Evolutionary conservation across 2,888 invertebrate species (phyloP).

Genomic region (Danaus chrysippus): DNA sequence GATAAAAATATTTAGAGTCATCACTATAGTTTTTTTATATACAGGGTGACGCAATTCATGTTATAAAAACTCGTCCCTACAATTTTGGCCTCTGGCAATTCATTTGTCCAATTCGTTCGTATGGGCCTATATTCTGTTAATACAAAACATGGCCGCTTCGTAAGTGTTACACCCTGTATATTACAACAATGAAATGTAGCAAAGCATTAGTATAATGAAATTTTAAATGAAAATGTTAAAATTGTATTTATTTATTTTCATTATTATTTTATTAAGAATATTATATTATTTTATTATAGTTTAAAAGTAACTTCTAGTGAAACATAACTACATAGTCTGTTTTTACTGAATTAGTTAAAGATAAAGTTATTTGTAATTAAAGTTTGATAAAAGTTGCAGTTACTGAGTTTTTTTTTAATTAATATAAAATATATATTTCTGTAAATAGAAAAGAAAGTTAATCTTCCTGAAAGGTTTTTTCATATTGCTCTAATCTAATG

Average conservation of each 20-base stretch:
- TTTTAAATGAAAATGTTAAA: background rate
- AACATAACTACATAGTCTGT: too few relatives aligned
- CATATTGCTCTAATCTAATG: background rate
- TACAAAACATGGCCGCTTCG: background rate
- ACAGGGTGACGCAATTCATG: constrained; percentile 3
- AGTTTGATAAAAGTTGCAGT: too few relatives aligned
- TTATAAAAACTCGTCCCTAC: background rate
- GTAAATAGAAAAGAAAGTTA: background rate
- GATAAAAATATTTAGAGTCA: constrained; percentile 4
- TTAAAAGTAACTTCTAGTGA: too few relatives aligned
- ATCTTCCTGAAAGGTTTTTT: background rate
- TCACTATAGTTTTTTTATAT: background rate
- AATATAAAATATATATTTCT: background rate
- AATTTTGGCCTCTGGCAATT: constrained; percentile 8
- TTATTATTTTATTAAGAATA: too few relatives aligned
- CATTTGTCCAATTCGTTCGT: background rate
- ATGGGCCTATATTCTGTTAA: background rate
- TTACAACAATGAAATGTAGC: background rate
- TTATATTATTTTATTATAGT: too few relatives aligned
- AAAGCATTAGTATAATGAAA: background rate
- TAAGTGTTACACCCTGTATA: constrained; percentile 7
- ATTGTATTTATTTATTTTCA: background rate
- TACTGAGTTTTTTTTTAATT: too few relatives aligned
- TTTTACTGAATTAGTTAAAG: too few relatives aligned
- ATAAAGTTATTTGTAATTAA: too few relatives aligned